Evolutionary conservation across 2,113 vertebrate species (phyloP).

Genomic region (Glareola pratincola): DNA sequence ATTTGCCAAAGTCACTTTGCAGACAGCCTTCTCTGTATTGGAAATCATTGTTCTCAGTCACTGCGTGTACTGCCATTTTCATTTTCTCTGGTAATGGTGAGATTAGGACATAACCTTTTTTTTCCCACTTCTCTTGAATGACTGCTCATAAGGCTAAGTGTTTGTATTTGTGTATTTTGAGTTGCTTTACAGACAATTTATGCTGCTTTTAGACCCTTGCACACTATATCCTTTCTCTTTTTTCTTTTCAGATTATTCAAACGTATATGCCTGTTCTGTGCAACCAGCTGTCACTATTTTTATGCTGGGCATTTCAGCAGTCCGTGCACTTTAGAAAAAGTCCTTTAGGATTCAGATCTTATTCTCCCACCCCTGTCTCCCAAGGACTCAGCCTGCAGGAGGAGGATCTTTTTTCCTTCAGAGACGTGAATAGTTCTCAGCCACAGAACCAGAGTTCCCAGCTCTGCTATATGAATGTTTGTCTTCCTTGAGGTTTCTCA

Average conservation of each 20-base stretch:
- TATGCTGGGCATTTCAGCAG: neutral
- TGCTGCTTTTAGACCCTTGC: neutral
- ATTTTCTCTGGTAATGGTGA: neutral
- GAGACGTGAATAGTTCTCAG: neutral
- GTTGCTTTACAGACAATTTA: neutral
- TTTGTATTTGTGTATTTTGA: neutral
- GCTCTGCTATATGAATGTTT: neutral
- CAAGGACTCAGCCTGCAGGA: neutral
- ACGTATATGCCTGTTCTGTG: neutral
- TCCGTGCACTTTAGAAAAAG: neutral
- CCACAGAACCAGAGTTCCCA: neutral
- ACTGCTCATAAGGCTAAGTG: neutral
- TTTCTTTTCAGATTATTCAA: neutral
- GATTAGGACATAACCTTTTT: neutral
- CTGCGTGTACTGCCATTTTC: neutral
- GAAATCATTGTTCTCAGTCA: neutral
- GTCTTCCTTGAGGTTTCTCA: neutral
- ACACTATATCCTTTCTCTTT: neutral
- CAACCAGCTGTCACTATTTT: neutral
- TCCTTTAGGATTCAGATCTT: neutral
- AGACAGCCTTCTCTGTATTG: neutral
- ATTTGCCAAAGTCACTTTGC: conserved; percentile 32
- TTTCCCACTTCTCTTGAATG: neutral
- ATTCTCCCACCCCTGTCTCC: neutral
- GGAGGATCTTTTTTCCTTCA: neutral